A percentile compares a stretch with the other conserved stretches of the same genome.
Evolutionary conservation across 1,140 invertebrate species (phyloP).

Genomic region (Adelges cooleyi): DNA sequence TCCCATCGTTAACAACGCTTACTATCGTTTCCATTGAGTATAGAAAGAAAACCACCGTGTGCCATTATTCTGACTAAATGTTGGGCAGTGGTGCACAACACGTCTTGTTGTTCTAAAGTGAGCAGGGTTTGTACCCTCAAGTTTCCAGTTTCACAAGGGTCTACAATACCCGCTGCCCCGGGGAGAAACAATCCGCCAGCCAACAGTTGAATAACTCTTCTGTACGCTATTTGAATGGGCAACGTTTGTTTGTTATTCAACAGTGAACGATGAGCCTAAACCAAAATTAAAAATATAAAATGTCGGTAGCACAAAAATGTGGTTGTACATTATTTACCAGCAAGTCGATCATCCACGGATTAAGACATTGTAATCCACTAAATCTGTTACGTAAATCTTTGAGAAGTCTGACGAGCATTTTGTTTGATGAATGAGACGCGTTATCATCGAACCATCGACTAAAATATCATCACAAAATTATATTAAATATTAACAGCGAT

Average conservation of each 20-base stretch:
- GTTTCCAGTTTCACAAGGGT: constrained; percentile 84
- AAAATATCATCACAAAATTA: constrained; percentile 9
- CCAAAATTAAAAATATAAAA: constrained; percentile 24
- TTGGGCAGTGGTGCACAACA: constrained; percentile 82
- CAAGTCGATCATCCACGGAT: constrained; percentile 93
- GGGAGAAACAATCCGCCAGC: constrained; percentile 90
- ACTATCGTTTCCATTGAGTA: constrained; percentile 60
- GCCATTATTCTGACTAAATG: constrained; percentile 76
- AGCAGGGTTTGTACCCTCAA: constrained; percentile 38
- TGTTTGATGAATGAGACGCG: constrained; percentile 92
- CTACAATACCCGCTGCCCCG: constrained; percentile 69
- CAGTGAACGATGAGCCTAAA: constrained; percentile 81
- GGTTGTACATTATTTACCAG: constrained; percentile 43
- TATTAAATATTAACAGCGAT: neutral
- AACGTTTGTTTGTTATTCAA: constrained; percentile 91
- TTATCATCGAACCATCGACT: constrained; percentile 97
- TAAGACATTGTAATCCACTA: constrained; percentile 77
- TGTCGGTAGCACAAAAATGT: neutral
- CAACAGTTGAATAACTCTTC: constrained; percentile 76
- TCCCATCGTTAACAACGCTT: too few species aligned
- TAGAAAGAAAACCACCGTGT: constrained; percentile 83
- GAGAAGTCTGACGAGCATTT: constrained; percentile 83
- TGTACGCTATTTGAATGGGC: constrained; percentile 79
- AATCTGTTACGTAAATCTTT: constrained; percentile 81
- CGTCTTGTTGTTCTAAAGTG: constrained; percentile 88